Base-by-base conservation (phyloP, 2,888 invertebrate genomes). In the Stramonita haemastoma region DNA sequence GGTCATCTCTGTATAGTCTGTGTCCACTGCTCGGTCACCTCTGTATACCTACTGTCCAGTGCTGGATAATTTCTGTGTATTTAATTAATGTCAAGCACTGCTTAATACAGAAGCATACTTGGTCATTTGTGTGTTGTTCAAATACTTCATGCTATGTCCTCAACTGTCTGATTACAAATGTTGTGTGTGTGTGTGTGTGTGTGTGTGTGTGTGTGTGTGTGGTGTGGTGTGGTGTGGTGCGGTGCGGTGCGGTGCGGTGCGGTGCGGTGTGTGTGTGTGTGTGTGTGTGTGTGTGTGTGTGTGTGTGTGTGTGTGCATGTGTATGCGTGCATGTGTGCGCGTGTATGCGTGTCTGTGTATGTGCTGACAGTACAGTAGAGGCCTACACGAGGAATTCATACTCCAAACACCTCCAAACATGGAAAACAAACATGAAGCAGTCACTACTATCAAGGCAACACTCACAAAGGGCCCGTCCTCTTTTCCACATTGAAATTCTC, bases 271-370 rank as follows among this genome's bases (percentile, higher is more conserved):
- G 77, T 77, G 77, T 56, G 46, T 46, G 56, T 46, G 32, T 79
- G 79, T 84, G n/a, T 84, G 84, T 84, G 56, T 36, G 34, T 84
- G 56, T 84, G 56, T 26, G 77, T 77, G 77, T 87, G 36, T 46
- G 56, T 56, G 26, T 56, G 87, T 77, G 56, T 56, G 77, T n/a
- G 56, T 36, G 79, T 77, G 77, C 36, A 36, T 56, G 46, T 46
- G 56, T 46, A 56, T 79, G 79, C 36, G 57, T 56, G 36, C 29
- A 56, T 57, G 46, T 57, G 29, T 79, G 46, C n/a, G 11, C 36
- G 66, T 66, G 66, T 66, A 13, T 66, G 66, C 13, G 13, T 66
- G 66, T 66, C 6, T 66, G 66, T 66, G 13, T 66, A 13, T 66
- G 66, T 66, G 13, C 26, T 13, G 66, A 22, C 19, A 17, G 66